phyloP scores from a whole-genome alignment of 1,140 invertebrate species.

The Atopsyche davidsoni region DNA sequence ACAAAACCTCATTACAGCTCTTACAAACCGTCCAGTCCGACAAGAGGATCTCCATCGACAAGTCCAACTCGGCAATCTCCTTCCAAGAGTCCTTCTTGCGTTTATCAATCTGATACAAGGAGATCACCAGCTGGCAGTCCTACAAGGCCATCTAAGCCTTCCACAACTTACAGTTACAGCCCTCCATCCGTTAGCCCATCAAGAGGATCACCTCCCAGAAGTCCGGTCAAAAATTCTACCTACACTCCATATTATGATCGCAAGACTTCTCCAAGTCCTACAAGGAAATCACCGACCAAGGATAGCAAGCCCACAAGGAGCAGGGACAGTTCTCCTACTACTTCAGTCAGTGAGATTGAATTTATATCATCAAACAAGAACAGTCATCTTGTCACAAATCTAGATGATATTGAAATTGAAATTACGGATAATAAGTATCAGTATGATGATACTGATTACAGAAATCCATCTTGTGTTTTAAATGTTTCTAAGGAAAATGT shows the following conservation, averaged over 20 bases:
- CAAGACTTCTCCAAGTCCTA: conserved; percentile 9
- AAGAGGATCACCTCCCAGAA: conserved; percentile 11
- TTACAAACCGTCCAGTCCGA: conserved; percentile 35
- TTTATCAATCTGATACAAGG: not conserved
- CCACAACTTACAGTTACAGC: not conserved
- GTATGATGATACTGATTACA: conserved; percentile 15
- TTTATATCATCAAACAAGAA: conserved; percentile 37
- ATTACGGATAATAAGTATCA: conserved; percentile 22
- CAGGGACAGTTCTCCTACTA: conserved; percentile 46
- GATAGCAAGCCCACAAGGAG: conserved; percentile 37
- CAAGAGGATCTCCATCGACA: conserved; percentile 39
- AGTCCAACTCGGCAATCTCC: conserved; percentile 35
- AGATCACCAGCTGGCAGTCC: not conserved
- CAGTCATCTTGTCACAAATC: conserved; percentile 38
- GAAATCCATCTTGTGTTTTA: conserved; percentile 25
- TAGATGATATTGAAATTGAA: conserved; percentile 35
- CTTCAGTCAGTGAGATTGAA: conserved; percentile 47
- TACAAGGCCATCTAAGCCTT: not conserved
- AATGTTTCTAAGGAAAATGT: conserved; percentile 13
- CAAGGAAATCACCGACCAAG: conserved; percentile 16
- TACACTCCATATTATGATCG: conserved; percentile 2
- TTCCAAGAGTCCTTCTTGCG: not conserved
- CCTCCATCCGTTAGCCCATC: not conserved
- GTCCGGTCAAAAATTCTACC: conserved; percentile 8
- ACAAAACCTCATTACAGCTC: conserved; percentile 5